phyloP scores from a whole-genome alignment of 1,140 invertebrate species.

The Penaeus vannamei region DNA sequence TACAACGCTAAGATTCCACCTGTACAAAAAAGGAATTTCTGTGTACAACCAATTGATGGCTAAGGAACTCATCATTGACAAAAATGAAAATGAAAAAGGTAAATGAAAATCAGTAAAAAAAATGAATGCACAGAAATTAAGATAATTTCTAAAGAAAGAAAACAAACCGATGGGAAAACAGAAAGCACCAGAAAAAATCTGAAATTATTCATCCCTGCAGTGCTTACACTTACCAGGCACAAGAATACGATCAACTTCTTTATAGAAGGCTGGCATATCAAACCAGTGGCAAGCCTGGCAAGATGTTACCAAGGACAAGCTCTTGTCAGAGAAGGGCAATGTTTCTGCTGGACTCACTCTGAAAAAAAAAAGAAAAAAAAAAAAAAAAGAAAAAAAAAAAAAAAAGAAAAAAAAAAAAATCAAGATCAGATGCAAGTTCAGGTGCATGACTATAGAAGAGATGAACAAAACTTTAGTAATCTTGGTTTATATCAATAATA shows the following conservation, averaged over 20 bases:
- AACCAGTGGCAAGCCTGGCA: constrained; percentile 74
- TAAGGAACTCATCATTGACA: neutral
- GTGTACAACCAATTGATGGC: neutral
- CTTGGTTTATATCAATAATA: too few species aligned
- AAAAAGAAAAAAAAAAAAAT: neutral
- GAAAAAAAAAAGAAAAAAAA: constrained; percentile 45
- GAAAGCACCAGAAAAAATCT: neutral
- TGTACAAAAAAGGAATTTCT: neutral
- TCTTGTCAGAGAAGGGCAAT: constrained; percentile 69
- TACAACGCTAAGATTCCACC: constrained; percentile 34
- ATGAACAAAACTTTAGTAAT: too few species aligned
- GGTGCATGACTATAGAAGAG: too few species aligned
- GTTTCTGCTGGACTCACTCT: constrained; percentile 71
- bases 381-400: constrained; percentile 25
- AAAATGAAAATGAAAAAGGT: too few species aligned
- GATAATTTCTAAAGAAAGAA: too few species aligned
- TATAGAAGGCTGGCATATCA: constrained; percentile 72
- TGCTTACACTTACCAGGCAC: constrained; percentile 66
- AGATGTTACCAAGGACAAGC: constrained; percentile 72
- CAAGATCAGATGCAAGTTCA: too few species aligned
- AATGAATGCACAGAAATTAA: too few species aligned
- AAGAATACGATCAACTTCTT: constrained; percentile 72
- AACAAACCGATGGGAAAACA: neutral
- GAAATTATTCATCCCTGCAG: neutral
- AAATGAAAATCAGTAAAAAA: too few species aligned